A percentile compares a stretch with the other conserved stretches of the same genome.
These are phyloP conservation scores for Nasonia vitripennis DNA, from an alignment of 1,140 invertebrate species.

Conservation along the genomic window DNA sequence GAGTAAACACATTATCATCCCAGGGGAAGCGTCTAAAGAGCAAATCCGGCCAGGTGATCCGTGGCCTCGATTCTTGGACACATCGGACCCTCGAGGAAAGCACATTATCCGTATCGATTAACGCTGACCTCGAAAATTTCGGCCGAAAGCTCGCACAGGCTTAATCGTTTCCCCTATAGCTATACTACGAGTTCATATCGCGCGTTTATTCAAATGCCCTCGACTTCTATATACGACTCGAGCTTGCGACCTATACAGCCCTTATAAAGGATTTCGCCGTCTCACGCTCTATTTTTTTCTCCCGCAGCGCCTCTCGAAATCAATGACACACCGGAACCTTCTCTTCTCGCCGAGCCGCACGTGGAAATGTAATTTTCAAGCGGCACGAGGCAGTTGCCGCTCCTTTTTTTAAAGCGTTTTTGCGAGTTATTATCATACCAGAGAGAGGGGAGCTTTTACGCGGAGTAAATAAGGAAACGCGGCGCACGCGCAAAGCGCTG, in stretches of 20 bases:
- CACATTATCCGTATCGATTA: not conserved
- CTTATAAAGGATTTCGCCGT: not conserved
- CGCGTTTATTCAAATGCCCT: not conserved
- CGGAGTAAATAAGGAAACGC: not conserved
- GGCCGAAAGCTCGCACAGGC: not conserved
- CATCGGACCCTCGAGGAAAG: not conserved
- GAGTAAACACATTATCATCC: not conserved
- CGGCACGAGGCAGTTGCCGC: not conserved
- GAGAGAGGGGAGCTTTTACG: not conserved
- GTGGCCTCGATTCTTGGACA: not conserved
- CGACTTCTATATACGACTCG: no score
- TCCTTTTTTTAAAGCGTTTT: not conserved
- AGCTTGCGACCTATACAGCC: no score
- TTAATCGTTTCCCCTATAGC: not conserved
- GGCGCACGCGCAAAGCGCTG: not conserved
- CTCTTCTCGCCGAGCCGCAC: no score
- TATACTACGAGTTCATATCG: not conserved
- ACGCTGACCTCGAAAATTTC: not conserved
- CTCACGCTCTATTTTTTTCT: not conserved
- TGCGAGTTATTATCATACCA: not conserved
- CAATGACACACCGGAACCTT: no score
- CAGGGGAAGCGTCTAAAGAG: not conserved
- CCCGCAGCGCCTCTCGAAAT: no score
- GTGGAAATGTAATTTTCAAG: not conserved
- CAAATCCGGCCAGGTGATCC: not conserved